phyloP scores from a whole-genome alignment of 2,888 invertebrate species.

The Sphinx pinastri region DNA sequence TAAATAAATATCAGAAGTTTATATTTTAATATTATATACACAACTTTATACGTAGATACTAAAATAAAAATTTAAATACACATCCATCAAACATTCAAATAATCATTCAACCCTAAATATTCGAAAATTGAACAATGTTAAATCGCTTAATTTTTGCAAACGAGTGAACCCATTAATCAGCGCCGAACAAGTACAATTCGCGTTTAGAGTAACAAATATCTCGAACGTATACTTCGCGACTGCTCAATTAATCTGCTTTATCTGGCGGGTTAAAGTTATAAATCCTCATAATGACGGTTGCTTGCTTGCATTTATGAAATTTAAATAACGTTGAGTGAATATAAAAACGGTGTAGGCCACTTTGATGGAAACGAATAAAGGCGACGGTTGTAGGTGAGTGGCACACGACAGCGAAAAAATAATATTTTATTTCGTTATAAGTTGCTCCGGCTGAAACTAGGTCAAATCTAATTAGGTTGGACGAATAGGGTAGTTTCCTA shows the following conservation, averaged over 20 bases:
- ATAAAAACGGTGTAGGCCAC: background rate
- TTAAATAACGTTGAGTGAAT: conserved; percentile 25
- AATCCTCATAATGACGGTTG: conserved; percentile 25
- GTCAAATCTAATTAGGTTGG: conserved; percentile 8
- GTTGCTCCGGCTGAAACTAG: background rate
- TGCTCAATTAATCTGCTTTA: conserved; percentile 28
- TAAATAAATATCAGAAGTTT: no score
- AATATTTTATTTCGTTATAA: background rate
- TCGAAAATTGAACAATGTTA: background rate
- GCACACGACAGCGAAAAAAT: conserved; percentile 4
- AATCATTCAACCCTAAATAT: background rate
- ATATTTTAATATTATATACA: no score
- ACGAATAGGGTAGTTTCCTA: no score
- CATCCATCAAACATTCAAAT: background rate
- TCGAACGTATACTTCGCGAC: conserved; percentile 25
- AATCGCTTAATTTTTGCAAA: conserved; percentile 4
- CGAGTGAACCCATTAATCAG: conserved; percentile 1
- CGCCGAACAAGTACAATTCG: conserved; percentile 2
- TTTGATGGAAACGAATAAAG: background rate
- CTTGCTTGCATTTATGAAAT: conserved; percentile 26
- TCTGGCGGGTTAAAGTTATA: conserved; percentile 26
- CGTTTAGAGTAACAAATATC: conserved; percentile 20
- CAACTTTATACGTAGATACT: no score
- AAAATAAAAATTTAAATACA: no score
- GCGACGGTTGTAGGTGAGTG: background rate